Evolutionary conservation across 2,888 invertebrate species (phyloP), one percentile per base, ranked within the genome.

Genomic region (Oeneis ivallda): DNA sequence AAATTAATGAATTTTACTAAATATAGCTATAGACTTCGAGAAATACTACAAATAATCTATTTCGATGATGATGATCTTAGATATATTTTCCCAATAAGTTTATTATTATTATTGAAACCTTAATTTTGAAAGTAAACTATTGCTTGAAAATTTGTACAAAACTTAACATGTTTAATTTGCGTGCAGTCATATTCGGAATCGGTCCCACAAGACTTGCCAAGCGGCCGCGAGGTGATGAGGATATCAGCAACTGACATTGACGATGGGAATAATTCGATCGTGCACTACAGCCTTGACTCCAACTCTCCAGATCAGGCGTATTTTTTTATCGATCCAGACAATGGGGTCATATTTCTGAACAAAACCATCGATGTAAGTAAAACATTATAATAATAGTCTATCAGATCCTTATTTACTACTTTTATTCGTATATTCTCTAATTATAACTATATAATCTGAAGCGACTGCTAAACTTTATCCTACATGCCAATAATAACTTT

Each of bases 171-270:
- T 47, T 64, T 26, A 37, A 11, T 79, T 68, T 77, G 71, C 79
- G 73, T 75, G 76, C 86, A 92, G 92, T 89, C 91, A 59, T 92
- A 92, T 83, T 89, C 90, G 79, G 96, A 96, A 86, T 95, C 96
- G 69, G 96, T 97, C 74, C 96, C 97, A 63, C 96, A 96, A 92
- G 97, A 97, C 86, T 92, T 95, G 75, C 92, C 93, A 67, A 93
- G 94, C 68, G 94, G 93, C 15, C 91, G 93, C 64, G 95, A 96
- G 81, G 96, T 98, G 70, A 96, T 97, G 96, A 93, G 96, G 81
- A 96, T 98, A 82, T 97, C 98, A 67, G 98, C 98, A 15, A 97
- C 97, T 39, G 98, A 98, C 84, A 95, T 97, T 73, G 98, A 98
- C 80, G 96, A 97, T 79, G 97, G 98, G 13, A 95, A 96, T 80